Evolutionary conservation across 2,888 invertebrate species (phyloP), one percentile per base, ranked within the genome.

Genomic region (Clusia tigrina): DNA sequence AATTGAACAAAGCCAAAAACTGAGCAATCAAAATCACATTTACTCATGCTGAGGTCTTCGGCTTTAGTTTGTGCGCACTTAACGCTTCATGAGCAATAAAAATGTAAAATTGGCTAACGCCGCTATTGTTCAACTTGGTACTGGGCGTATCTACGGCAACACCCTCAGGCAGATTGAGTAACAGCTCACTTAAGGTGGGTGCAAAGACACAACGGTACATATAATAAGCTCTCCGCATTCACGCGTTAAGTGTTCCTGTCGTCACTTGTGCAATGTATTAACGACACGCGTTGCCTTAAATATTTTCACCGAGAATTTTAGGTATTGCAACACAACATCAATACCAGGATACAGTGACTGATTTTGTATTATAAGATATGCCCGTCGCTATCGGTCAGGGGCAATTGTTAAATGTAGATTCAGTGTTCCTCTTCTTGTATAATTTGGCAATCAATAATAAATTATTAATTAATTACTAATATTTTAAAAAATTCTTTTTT

Each of bases 121-220:
- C 12, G 32, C 6, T 32, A 32, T 32, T 32, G 32, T 32, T 42
- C 15, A 17, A 32, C 32, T 32, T 32, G 6, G n/a, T 15, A 22
- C 37, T 17, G 55, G 55, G 55, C 37, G 55, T 56, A 18, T 18
- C 38, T 22, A 22, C 38, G 23, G 55, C 55, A 56, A 56, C 55
- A 56, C 55, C 42, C 55, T 38, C 20, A 20, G 12, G 22, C 55
- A n/a, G n/a, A 12, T 18, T 10, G 20, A 42, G 42, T 3, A 42
- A 17, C 42, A 42, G 42, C n/a, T 6, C 42, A 42, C 42, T 42
- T 42, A 15, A 32, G 32, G 32, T 32, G 32, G n/a, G n/a, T n/a
- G n/a, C n/a, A n/a, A n/a, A n/a, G n/a, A n/a, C n/a, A n/a, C n/a
- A n/a, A n/a, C n/a, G n/a, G n/a, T n/a, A n/a, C n/a, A n/a, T n/a